Evolutionary conservation across 2,797 vertebrate species (phyloP), one percentile per base, ranked within the genome.

Genomic region (Cyprinodon diabolis): DNA sequence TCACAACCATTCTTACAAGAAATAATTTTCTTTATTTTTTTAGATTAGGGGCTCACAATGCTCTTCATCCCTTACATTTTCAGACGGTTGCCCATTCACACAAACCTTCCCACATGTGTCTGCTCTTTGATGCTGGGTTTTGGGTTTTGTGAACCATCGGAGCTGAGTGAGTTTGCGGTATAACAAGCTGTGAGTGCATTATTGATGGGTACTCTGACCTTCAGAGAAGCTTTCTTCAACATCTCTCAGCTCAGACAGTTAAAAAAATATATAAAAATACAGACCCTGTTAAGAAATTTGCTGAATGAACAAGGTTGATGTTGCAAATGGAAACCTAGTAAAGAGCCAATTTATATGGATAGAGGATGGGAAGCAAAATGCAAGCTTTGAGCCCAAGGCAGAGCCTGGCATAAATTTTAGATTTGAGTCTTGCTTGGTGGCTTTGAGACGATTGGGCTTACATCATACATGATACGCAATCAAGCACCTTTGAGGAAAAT

Each of bases 131-230:
- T 88, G 86, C 71, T 74, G 75, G 72, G 66, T 86, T 85, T 85
- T 83, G 81, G 82, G 72, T 84, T 89, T 85, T 30, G 82, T 80
- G 85, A 87, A 78, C 86, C 86, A 87, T 79, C 67, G 67, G 77
- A 84, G 87, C 78, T 69, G 80, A 90, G 87, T 81, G 86, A 84
- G 81, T 84, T 82, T 82, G 86, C 91, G 90, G 87, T 90, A 87
- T 90, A 91, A 92, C 91, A 91, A 91, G 90, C 87, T 88, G 70
- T 40, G 66, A 90, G 86, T 93, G 88, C 91, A 94, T 93, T 91
- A 93, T 93, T 93, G 89, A 94, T 93, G 81, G 68, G 49, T 66
- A 86, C 66, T 86, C 82, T 88, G 88, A 76, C 77, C 75, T 82
- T 89, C 81, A 82, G 81, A 83, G 87, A 87, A 87, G 75, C 83